A percentile compares a stretch with the other conserved stretches of the same genome.
Evolutionary conservation across 2,888 invertebrate genomes (phyloP).

Genomic region (Cantharis lateralis): DNA sequence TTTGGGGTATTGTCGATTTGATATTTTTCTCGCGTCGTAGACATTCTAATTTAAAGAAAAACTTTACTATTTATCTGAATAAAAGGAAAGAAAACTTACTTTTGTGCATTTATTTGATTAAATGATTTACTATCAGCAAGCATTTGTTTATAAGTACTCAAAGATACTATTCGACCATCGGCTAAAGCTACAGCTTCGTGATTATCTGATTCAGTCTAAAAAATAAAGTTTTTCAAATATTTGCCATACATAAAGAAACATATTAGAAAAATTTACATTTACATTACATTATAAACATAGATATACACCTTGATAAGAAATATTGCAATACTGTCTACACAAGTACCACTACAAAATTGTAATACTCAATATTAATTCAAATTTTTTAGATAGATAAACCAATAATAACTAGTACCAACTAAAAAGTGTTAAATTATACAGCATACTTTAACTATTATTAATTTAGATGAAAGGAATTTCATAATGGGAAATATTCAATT

Average conservation of each 20-base stretch:
- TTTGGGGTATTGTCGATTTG: background rate
- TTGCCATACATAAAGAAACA: background rate
- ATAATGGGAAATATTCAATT: too few relatives aligned
- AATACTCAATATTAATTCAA: background rate
- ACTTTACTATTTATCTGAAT: background rate
- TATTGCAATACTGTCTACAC: background rate
- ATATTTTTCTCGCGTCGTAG: background rate
- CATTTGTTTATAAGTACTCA: constrained; percentile 43
- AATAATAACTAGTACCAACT: background rate
- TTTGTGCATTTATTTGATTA: background rate
- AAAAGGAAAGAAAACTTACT: background rate
- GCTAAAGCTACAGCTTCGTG: constrained; percentile 41
- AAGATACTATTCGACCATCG: constrained; percentile 42
- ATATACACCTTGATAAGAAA: background rate
- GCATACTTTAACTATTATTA: too few relatives aligned
- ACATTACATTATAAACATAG: too few relatives aligned
- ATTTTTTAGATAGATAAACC: background rate
- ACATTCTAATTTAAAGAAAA: background rate
- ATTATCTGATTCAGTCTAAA: constrained; percentile 21
- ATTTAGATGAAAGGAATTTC: too few relatives aligned
- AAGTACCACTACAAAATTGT: background rate
- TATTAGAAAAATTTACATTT: background rate
- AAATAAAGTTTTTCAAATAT: background rate
- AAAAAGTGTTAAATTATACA: background rate
- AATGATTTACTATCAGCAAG: constrained; percentile 39